Evolutionary conservation across 2,113 vertebrate genomes (phyloP).

Genomic region (Hydrolagus affinis): DNA sequence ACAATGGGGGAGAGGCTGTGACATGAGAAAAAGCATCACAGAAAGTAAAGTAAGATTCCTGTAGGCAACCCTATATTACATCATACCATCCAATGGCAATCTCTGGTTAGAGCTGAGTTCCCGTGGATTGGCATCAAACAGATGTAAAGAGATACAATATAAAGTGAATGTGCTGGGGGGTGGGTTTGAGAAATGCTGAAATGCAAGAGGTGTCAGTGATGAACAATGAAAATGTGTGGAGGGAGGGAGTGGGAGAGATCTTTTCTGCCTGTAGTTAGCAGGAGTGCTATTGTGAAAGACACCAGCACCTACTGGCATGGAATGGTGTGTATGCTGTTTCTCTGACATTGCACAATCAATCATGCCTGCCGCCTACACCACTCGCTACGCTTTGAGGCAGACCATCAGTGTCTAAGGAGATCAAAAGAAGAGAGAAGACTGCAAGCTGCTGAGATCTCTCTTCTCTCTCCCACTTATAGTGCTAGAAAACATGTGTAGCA

Average conservation of each 20-base stretch:
- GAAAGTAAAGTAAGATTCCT: too few relatives aligned
- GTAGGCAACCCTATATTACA: too few relatives aligned
- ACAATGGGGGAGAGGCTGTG: too few relatives aligned
- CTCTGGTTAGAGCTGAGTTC: too few relatives aligned
- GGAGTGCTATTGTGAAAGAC: slow-evolving; percentile 39
- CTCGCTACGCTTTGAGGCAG: slow-evolving; percentile 53
- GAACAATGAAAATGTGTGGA: slow-evolving; percentile 50
- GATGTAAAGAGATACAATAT: background rate
- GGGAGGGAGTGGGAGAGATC: slow-evolving; percentile 36
- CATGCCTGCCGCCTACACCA: slow-evolving; percentile 51
- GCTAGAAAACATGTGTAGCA: slow-evolving; percentile 4
- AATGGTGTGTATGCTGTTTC: slow-evolving; percentile 43
- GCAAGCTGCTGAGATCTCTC: slow-evolving; percentile 38
- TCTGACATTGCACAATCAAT: slow-evolving; percentile 51
- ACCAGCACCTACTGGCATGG: slow-evolving; percentile 45
- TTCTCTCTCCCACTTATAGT: slow-evolving; percentile 35
- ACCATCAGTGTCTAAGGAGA: slow-evolving; percentile 51
- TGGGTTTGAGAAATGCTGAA: slow-evolving; percentile 47
- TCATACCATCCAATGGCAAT: too few relatives aligned
- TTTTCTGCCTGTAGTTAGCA: slow-evolving; percentile 42
- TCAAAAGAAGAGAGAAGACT: slow-evolving; percentile 46
- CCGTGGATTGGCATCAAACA: too few relatives aligned
- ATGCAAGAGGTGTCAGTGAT: slow-evolving; percentile 48
- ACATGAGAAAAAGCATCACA: too few relatives aligned
- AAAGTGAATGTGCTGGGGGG: slow-evolving; percentile 35